These are phyloP conservation scores for Bufo bufo DNA, from an alignment of 2,113 vertebrate genomes.

Conservation along the genomic window DNA sequence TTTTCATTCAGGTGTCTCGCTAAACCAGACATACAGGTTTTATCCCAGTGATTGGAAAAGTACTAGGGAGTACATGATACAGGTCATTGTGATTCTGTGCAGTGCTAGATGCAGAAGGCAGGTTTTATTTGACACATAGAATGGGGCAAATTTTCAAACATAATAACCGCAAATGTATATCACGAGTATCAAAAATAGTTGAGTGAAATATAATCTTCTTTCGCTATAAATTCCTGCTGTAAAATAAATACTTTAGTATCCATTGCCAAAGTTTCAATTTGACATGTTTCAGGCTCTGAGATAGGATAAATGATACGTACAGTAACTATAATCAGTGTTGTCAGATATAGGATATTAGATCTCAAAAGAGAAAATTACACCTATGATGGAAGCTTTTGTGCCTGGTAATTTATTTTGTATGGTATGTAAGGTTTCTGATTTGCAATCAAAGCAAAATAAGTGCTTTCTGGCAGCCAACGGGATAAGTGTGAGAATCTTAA, in stretches of 20 bases:
- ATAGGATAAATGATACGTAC: background rate
- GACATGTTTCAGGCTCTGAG: background rate
- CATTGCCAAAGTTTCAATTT: background rate
- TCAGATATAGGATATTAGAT: background rate
- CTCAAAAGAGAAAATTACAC: background rate
- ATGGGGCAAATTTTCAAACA: background rate
- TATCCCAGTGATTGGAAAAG: constrained; percentile 21
- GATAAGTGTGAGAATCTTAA: no score
- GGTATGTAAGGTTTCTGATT: background rate
- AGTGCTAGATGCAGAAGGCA: background rate
- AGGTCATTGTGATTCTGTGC: background rate
- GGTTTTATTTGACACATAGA: background rate
- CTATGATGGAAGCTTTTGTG: background rate
- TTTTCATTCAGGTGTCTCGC: constrained; percentile 32
- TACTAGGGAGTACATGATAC: constrained; percentile 25
- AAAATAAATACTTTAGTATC: background rate
- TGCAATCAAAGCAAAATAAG: background rate
- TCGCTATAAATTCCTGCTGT: background rate
- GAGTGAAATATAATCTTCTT: background rate
- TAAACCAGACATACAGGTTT: constrained; percentile 47
- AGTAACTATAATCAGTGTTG: background rate
- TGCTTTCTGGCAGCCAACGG: background rate
- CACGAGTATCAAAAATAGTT: background rate
- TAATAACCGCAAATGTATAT: background rate
- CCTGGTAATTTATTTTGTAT: background rate